Evolutionary conservation across 1,140 invertebrate species (phyloP).

Genomic region (Psilanteris sp.): DNA sequence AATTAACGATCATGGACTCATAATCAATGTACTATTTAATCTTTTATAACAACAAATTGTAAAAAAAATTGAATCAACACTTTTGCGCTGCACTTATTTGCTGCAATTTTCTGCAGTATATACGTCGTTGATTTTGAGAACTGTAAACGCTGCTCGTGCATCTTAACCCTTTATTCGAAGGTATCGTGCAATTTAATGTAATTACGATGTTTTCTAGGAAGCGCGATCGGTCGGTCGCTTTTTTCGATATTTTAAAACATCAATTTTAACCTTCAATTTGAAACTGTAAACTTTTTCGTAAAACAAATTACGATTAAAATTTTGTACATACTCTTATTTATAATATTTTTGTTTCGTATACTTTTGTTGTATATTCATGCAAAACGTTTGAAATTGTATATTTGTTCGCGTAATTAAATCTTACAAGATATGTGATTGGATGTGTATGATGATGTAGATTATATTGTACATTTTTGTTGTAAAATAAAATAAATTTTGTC

Average conservation of each 20-base stretch:
- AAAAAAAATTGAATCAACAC: slow-evolving; percentile 14
- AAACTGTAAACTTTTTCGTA: slow-evolving; percentile 26
- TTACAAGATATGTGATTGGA: slow-evolving; percentile 25
- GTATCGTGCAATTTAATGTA: slow-evolving; percentile 74
- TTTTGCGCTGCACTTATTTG: slow-evolving; percentile 24
- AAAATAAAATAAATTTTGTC: slow-evolving; percentile 44
- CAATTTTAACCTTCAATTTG: slow-evolving; percentile 33
- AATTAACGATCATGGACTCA: too few species aligned
- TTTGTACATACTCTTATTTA: slow-evolving; percentile 36
- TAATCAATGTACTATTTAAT: too few species aligned
- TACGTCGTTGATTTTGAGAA: slow-evolving; percentile 45
- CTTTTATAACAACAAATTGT: slow-evolving; percentile 21
- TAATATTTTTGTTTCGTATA: slow-evolving; percentile 7
- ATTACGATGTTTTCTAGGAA: slow-evolving; percentile 67
- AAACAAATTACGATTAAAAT: slow-evolving; percentile 18
- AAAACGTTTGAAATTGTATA: slow-evolving; percentile 22
- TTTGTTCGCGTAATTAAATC: slow-evolving; percentile 18
- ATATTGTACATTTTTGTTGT: slow-evolving; percentile 54
- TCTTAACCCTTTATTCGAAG: slow-evolving; percentile 65
- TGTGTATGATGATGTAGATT: slow-evolving; percentile 32
- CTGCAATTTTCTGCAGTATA: slow-evolving; percentile 39
- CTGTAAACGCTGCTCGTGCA: slow-evolving; percentile 57
- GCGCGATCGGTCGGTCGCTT: slow-evolving; percentile 58
- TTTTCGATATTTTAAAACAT: slow-evolving; percentile 31
- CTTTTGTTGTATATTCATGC: slow-evolving; percentile 1